phyloP scores from a whole-genome alignment of 1,140 invertebrate species.

The Luehdorfia chinensis region DNA sequence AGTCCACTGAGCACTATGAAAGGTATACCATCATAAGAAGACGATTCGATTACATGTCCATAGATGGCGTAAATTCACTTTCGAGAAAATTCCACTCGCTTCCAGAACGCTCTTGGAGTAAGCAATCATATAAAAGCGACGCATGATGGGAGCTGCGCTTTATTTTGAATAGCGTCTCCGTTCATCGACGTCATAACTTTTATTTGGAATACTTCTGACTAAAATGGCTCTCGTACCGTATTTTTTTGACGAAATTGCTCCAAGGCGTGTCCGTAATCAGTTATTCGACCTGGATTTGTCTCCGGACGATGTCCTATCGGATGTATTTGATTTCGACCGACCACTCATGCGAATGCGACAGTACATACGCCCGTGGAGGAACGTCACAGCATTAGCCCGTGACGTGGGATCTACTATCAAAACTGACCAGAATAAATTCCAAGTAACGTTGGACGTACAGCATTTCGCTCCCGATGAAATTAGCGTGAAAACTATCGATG shows the following conservation, averaged over 20 bases:
- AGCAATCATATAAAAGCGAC: slow-evolving; percentile 25
- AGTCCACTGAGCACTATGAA: no score
- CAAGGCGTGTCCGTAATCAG: slow-evolving; percentile 41
- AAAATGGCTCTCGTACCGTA: slow-evolving; percentile 58
- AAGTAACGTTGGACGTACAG: slow-evolving; percentile 88
- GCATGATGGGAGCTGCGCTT: no score
- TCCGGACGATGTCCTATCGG: slow-evolving; percentile 45
- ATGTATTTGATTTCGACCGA: slow-evolving; percentile 38
- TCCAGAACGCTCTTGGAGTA: slow-evolving; percentile 26
- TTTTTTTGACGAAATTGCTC: slow-evolving; percentile 49
- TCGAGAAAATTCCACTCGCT: slow-evolving; percentile 29
- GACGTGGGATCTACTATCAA: slow-evolving; percentile 60
- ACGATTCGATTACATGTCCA: no score
- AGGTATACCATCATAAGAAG: no score
- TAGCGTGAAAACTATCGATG: slow-evolving; percentile 87
- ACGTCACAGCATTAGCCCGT: slow-evolving; percentile 31
- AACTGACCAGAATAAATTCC: slow-evolving; percentile 71
- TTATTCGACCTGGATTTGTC: slow-evolving; percentile 48
- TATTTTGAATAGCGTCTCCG: no score
- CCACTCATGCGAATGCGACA: slow-evolving; percentile 29
- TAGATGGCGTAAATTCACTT: slow-evolving; percentile 25
- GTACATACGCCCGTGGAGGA: slow-evolving; percentile 52
- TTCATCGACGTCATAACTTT: no score
- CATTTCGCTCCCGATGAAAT: slow-evolving; percentile 92
- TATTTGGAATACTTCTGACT: no score